Conservation (phyloP, 2,888 invertebrate species). For the Rutpela maculata region DNA sequence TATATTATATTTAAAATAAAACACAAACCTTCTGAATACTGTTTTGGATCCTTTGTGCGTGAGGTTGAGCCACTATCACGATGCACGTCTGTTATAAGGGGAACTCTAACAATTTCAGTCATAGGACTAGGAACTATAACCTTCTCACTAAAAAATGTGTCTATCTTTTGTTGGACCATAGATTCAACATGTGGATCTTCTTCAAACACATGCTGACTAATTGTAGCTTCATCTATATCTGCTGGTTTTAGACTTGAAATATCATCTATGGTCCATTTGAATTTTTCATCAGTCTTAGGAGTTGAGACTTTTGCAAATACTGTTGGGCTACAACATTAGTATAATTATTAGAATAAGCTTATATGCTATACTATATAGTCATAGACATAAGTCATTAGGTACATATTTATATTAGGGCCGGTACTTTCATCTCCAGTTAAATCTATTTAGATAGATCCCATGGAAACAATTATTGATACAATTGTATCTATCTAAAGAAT, state of each 20-base stretch:
- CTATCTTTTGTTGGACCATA: slow-evolving; percentile 82
- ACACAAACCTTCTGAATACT: slow-evolving; percentile 52
- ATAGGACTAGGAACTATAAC: slow-evolving; percentile 73
- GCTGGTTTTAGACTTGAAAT: slow-evolving; percentile 81
- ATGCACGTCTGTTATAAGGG: slow-evolving; percentile 50
- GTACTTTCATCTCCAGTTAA: no score
- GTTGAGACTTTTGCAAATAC: slow-evolving; percentile 70
- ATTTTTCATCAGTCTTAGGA: slow-evolving; percentile 73
- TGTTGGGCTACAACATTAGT: slow-evolving; percentile 68
- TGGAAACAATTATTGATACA: no score
- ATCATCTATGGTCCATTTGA: slow-evolving; percentile 84
- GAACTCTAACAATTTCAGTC: slow-evolving; percentile 53
- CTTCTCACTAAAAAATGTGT: slow-evolving; percentile 73
- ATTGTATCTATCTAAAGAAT: no score
- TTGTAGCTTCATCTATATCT: slow-evolving; percentile 80
- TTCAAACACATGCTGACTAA: slow-evolving; percentile 78
- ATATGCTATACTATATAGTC: no score
- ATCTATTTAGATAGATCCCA: no score
- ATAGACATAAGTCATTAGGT: no score
- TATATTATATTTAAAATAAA: not conserved
- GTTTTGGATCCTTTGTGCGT: slow-evolving; percentile 27
- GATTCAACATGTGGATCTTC: slow-evolving; percentile 81
- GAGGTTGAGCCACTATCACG: slow-evolving; percentile 24
- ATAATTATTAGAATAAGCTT: not conserved
- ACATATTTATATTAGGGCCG: no score